phyloP scores from a whole-genome alignment of 2,113 vertebrate genomes.

The Menura novaehollandiae region DNA sequence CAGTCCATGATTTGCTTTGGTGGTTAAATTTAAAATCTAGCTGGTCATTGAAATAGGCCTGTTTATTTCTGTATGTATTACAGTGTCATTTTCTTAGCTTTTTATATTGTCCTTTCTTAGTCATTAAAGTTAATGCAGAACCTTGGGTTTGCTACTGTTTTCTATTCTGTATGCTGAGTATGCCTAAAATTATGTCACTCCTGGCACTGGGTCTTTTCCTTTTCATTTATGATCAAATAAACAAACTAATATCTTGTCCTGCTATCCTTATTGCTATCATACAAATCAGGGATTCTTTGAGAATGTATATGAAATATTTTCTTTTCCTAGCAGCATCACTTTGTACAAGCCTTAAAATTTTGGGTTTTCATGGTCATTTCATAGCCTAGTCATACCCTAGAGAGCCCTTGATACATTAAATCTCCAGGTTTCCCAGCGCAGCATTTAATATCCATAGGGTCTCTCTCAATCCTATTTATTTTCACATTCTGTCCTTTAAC shows the following conservation, averaged over 20 bases:
- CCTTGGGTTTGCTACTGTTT: neutral
- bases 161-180: neutral
- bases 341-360: neutral
- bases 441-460: neutral
- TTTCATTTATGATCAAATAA: neutral
- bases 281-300: neutral
- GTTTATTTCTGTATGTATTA: neutral
- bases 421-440: neutral
- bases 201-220: neutral
- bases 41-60: neutral
- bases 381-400: neutral
- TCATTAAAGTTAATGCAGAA: neutral
- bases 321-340: neutral
- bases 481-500: neutral
- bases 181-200: neutral
- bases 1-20: rapidly evolving
- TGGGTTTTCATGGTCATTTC: neutral
- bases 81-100: neutral
- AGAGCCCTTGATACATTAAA: neutral
- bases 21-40: neutral
- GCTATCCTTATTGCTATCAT: neutral
- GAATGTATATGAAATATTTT: neutral
- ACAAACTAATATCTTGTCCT: neutral
- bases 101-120: neutral
- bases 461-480: neutral